These are phyloP conservation scores for Bujurquina vittata DNA, from an alignment of 2,113 vertebrate species.

Conservation along the genomic window DNA sequence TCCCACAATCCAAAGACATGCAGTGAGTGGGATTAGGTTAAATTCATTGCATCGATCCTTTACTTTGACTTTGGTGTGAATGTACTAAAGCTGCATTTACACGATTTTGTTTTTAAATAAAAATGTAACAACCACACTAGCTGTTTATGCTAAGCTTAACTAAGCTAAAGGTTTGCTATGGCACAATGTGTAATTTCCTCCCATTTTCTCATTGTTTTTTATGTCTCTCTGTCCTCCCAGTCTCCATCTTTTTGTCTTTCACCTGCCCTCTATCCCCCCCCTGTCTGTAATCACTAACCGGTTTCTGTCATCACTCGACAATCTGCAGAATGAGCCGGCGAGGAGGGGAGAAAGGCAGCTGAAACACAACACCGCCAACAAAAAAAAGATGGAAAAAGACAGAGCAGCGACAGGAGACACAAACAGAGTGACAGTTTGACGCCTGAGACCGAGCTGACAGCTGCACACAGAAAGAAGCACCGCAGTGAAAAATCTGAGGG, in stretches of 20 bases:
- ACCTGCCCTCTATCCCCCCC: neutral
- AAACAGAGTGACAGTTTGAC: neutral
- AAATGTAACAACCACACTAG: no score
- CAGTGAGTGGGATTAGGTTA: no score
- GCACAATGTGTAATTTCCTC: neutral
- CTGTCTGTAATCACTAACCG: neutral
- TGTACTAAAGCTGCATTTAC: no score
- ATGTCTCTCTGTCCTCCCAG: neutral
- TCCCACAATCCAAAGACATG: no score
- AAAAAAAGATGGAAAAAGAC: neutral
- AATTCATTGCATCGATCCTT: no score
- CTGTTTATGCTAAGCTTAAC: neutral
- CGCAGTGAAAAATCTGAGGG: neutral
- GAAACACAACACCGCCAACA: neutral
- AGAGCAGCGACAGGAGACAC: neutral
- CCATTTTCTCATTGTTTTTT: neutral
- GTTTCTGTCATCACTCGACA: constrained; percentile 28
- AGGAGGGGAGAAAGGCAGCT: neutral
- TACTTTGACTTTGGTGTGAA: no score
- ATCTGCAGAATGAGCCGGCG: constrained; percentile 12
- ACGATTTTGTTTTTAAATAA: no score
- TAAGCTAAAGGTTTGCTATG: neutral
- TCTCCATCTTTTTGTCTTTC: neutral
- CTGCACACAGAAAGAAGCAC: neutral
- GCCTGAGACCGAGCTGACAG: neutral